Evolutionary conservation across 1,140 invertebrate species (phyloP), one percentile per base, ranked within the genome.

Genomic region (Calycopis cecrops): DNA sequence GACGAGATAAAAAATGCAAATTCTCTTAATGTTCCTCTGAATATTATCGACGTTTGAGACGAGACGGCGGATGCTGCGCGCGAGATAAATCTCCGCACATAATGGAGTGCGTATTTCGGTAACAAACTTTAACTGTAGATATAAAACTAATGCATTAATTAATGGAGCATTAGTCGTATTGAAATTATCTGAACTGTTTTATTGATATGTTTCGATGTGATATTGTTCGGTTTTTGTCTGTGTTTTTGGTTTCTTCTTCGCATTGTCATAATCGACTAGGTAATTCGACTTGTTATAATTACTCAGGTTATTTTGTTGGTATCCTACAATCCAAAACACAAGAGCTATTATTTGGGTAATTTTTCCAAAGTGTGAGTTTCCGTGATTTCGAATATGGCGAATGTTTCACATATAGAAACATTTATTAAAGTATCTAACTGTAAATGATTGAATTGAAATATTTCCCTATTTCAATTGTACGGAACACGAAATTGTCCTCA

Each of bases 1-100:
- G 50, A 18, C 37, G 16, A 55, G 64, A 59, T 63, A 67, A 59
- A 49, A 49, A 40, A 61, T 67, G 62, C 54, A 61, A 57, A 63
- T 67, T 56, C 59, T 47, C 40, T 54, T 47, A 54, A 54, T 54
- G 52, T 47, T 16, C 52, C n/a, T 51, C 49, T 17, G 14, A 34
- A 34, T 51, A n/a, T 51, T 33, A 14, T 18, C 52, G 9, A 16
- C 16, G 16, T 51, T 51, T 51, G 16, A 35, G 49, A 51, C 16
- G 35, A 51, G 4, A 51, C 12, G 40, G 9, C 12, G 12, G 17
- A 42, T 8, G 17, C 9, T 42, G 17, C 40, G 17, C n/a, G 40
- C 17, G 17, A 42, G 12, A 42, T 42, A 16, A 42, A 42, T 42
- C 17, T 16, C 12, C 17, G 40, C n/a, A 16, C 17, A n/a, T 40